These are phyloP conservation scores for Sebastes vulpes DNA, from an alignment of 2,797 vertebrate species.

Conservation along the genomic window DNA sequence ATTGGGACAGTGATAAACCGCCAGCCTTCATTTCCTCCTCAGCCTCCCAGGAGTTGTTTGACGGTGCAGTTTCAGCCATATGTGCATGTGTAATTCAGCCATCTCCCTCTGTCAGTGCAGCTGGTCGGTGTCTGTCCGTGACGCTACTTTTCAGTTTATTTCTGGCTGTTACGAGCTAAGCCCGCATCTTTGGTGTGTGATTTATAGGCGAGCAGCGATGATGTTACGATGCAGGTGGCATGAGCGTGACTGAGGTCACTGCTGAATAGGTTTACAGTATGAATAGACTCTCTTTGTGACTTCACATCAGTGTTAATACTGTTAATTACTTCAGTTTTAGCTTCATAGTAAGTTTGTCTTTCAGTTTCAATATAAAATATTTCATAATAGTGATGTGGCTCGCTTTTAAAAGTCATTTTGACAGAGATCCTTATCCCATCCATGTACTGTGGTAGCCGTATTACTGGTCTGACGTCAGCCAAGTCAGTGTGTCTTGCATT, in stretches of 20 bases:
- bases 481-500: slow-evolving; percentile 11
- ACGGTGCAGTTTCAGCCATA: slow-evolving; percentile 65
- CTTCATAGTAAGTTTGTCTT: background rate
- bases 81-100: slow-evolving; percentile 62
- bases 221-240: slow-evolving; percentile 52
- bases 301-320: background rate
- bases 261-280: background rate
- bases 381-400: background rate
- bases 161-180: slow-evolving; percentile 24
- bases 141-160: slow-evolving; percentile 36
- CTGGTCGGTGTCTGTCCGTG: slow-evolving; percentile 47
- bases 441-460: background rate
- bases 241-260: slow-evolving; percentile 31
- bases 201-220: slow-evolving; percentile 23
- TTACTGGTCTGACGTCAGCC: slow-evolving; percentile 22
- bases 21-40: slow-evolving; percentile 48
- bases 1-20: slow-evolving; percentile 63
- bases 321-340: background rate
- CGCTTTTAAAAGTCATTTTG: background rate
- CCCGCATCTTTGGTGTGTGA: slow-evolving; percentile 18
- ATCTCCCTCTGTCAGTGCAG: slow-evolving; percentile 60
- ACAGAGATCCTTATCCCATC: background rate
- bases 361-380: background rate
- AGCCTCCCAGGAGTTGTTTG: slow-evolving; percentile 64
- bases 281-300: background rate